Evolutionary conservation across 2,113 vertebrate genomes (phyloP).

Genomic region (Penelope pileata): DNA sequence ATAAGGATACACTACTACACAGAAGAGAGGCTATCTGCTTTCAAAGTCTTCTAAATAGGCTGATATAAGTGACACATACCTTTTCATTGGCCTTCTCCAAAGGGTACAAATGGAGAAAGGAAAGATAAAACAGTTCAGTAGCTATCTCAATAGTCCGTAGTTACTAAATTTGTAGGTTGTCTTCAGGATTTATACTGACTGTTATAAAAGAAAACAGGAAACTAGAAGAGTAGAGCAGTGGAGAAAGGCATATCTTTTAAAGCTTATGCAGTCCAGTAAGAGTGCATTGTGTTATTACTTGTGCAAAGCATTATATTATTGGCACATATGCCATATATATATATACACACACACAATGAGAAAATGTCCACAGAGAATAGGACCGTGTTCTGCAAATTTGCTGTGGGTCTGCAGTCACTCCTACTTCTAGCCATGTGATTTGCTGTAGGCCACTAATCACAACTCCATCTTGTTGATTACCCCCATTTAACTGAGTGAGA

Average conservation of each 20-base stretch:
- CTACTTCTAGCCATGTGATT: fast-evolving
- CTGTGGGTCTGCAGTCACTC: background rate
- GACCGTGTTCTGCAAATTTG: background rate
- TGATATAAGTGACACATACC: background rate
- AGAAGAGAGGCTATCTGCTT: background rate
- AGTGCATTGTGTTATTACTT: background rate
- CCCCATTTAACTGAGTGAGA: background rate
- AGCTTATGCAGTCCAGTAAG: fast-evolving
- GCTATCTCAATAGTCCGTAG: background rate
- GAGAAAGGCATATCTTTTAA: background rate
- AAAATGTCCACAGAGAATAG: background rate
- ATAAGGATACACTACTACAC: background rate
- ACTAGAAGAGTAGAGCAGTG: background rate
- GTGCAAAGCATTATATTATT: background rate
- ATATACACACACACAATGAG: background rate
- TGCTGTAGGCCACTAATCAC: background rate
- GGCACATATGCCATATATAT: background rate
- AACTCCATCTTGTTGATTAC: background rate
- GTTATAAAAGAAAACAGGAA: background rate
- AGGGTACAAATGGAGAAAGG: background rate
- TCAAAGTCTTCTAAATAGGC: background rate
- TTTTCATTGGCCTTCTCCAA: background rate
- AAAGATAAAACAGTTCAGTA: background rate
- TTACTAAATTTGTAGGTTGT: background rate
- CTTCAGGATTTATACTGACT: background rate